Conservation (phyloP, 1,140 invertebrate genomes). For the Heterodera schachtii region DNA sequence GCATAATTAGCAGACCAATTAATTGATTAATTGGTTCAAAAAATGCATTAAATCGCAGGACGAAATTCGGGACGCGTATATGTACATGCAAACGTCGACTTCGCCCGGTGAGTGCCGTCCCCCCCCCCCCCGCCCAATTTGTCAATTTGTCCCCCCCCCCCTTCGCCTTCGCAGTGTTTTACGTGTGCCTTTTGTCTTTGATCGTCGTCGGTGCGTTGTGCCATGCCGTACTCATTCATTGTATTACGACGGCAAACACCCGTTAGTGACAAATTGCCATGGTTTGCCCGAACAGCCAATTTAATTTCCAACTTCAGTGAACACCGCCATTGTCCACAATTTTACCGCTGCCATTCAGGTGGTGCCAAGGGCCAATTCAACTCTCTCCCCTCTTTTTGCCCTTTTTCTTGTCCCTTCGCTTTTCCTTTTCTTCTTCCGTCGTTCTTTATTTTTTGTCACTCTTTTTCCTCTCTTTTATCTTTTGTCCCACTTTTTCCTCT, state of each 20-base stretch:
- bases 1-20: neutral
- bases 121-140: neutral
- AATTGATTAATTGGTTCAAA: too few relatives aligned
- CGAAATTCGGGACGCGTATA: slow-evolving; percentile 51
- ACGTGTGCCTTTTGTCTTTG: slow-evolving; percentile 65
- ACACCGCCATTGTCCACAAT: slow-evolving; percentile 26
- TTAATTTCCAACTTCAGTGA: slow-evolving; percentile 40
- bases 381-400: too few relatives aligned
- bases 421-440: too few relatives aligned
- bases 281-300: slow-evolving; percentile 20
- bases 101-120: neutral
- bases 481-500: too few relatives aligned
- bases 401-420: too few relatives aligned
- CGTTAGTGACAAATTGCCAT: slow-evolving; percentile 64
- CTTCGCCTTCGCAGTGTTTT: slow-evolving; percentile 55
- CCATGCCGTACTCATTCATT: slow-evolving; percentile 41
- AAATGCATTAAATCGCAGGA: slow-evolving; percentile 17
- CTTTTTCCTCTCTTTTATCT: too few relatives aligned
- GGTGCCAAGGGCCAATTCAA: neutral
- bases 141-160: neutral
- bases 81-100: slow-evolving; percentile 35
- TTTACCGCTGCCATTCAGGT: slow-evolving; percentile 66
- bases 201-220: slow-evolving; percentile 66
- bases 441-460: too few relatives aligned
- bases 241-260: slow-evolving; percentile 35